Conservation (phyloP, 2,797 vertebrate species). For the Pogonophryne albipinna region DNA sequence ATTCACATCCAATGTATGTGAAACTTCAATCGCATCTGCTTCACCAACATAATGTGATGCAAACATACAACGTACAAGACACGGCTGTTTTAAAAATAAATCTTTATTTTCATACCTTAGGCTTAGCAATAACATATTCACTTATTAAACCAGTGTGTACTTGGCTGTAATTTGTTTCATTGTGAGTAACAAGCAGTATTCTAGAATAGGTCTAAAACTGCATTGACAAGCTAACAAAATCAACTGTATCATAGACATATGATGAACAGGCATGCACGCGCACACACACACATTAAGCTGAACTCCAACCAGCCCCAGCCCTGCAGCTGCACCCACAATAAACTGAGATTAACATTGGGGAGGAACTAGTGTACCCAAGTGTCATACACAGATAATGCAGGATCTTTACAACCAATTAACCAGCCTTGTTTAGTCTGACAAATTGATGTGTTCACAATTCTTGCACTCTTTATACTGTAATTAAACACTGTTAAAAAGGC, state of each 20-base stretch:
- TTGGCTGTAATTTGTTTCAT: conserved; percentile 36
- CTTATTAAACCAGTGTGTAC: conserved; percentile 56
- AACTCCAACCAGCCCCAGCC: conserved; percentile 23
- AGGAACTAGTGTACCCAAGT: conserved; percentile 3
- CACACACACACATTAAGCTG: conserved; percentile 28
- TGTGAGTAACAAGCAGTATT: conserved; percentile 37
- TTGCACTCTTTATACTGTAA: conserved; percentile 7
- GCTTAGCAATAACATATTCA: conserved; percentile 61
- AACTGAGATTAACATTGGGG: conserved; percentile 4
- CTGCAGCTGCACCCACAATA: conserved; percentile 14
- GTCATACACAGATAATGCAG: conserved; percentile 8
- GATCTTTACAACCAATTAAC: conserved; percentile 23
- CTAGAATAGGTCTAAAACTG: conserved; percentile 31
- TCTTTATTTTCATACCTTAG: conserved; percentile 67
- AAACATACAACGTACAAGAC: background rate
- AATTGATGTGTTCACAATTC: conserved; percentile 15
- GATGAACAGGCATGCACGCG: conserved; percentile 14
- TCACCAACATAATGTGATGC: background rate
- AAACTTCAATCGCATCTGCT: background rate
- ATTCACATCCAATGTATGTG: background rate
- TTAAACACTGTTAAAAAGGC: conserved; percentile 50
- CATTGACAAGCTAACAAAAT: conserved; percentile 37
- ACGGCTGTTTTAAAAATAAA: conserved; percentile 68
- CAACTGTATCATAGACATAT: background rate
- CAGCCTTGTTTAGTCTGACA: conserved; percentile 21